A percentile compares a stretch with the other conserved stretches of the same genome.
These are phyloP conservation scores for Leptestheria dahalacensis DNA, from an alignment of 1,140 invertebrate species.

Conservation along the genomic window DNA sequence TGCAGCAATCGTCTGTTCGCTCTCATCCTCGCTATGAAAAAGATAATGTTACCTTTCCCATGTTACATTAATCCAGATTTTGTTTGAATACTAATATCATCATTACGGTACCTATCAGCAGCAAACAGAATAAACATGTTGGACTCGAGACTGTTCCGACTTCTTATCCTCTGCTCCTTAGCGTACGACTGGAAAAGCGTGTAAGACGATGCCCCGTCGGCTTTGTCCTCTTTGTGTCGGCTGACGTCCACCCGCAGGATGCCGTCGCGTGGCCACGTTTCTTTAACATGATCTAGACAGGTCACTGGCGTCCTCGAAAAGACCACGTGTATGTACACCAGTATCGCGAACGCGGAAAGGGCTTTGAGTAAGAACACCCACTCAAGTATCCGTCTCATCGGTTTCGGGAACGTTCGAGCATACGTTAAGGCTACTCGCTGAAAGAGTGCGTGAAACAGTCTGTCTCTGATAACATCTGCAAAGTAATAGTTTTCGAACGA, in stretches of 20 bases:
- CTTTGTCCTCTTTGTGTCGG: slow-evolving; percentile 41
- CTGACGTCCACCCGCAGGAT: slow-evolving; percentile 92
- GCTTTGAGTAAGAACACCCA: slow-evolving; percentile 82
- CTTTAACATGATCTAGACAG: slow-evolving; percentile 76
- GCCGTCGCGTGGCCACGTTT: slow-evolving; percentile 87
- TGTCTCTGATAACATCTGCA: slow-evolving; percentile 53
- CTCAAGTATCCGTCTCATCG: slow-evolving; percentile 73
- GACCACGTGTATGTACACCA: slow-evolving; percentile 87
- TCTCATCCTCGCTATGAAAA: too few species aligned
- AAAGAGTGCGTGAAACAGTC: slow-evolving; percentile 90
- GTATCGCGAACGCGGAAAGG: slow-evolving; percentile 69
- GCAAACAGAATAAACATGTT: slow-evolving; percentile 43
- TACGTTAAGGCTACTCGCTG: slow-evolving; percentile 80
- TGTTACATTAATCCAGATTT: too few species aligned
- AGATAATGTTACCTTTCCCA: too few species aligned
- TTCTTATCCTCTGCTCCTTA: slow-evolving; percentile 55
- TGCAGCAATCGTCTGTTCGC: too few species aligned
- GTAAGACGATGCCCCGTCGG: slow-evolving; percentile 34
- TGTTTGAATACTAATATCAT: too few species aligned
- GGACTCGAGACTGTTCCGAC: slow-evolving; percentile 45
- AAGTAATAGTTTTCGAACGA: neutral
- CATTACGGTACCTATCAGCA: slow-evolving; percentile 51
- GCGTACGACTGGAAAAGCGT: slow-evolving; percentile 66
- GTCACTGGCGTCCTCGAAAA: slow-evolving; percentile 85
- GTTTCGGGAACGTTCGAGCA: slow-evolving; percentile 70